Conservation (phyloP, 2,113 vertebrate species). For the Marmota monax region DNA sequence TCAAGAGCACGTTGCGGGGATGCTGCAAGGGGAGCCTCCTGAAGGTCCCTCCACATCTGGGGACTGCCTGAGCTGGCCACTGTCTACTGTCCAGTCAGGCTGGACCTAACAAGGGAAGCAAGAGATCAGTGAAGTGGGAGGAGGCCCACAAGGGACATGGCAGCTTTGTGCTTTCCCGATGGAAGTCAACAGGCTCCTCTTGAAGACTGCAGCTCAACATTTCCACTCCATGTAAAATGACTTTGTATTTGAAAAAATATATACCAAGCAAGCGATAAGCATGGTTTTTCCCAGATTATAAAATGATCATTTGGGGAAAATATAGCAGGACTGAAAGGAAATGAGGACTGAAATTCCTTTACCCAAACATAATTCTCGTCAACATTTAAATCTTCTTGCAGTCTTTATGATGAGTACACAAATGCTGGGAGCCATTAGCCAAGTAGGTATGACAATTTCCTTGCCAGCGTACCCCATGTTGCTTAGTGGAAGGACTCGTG, state of each 20-base stretch:
- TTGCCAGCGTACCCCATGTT: too few relatives aligned
- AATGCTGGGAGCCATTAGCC: background rate
- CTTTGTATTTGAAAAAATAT: background rate
- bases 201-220: background rate
- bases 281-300: background rate
- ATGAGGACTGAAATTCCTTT: conserved; percentile 10
- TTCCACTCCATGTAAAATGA: background rate
- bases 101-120: background rate
- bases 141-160: accelerated
- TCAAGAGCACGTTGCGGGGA: background rate
- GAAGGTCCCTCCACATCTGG: background rate
- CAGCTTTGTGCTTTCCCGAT: background rate
- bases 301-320: conserved; percentile 47
- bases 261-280: background rate
- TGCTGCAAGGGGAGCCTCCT: background rate
- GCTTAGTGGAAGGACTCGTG: too few relatives aligned
- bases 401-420: background rate
- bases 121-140: background rate
- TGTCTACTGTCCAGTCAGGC: background rate
- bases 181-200: background rate
- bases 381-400: conserved; percentile 16
- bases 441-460: too few relatives aligned
- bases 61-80: background rate
- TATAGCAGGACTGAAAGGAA: background rate
- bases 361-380: background rate